Conservation (phyloP, 2,113 vertebrate genomes). For the Nesoenas mayeri region DNA sequence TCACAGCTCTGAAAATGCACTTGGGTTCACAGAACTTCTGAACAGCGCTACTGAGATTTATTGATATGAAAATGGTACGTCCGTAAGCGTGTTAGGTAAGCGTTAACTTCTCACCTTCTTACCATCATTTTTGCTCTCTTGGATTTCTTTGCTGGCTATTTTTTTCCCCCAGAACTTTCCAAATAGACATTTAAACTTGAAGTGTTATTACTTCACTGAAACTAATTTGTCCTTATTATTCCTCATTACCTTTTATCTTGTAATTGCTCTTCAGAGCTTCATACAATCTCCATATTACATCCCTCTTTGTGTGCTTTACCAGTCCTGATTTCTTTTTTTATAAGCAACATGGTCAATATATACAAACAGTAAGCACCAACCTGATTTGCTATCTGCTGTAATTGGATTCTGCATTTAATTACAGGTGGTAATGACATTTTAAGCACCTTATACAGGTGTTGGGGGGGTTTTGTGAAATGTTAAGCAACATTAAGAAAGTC, state of each 20-base stretch:
- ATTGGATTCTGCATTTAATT: slow-evolving; percentile 78
- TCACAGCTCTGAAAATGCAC: not conserved
- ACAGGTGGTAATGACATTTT: slow-evolving; percentile 79
- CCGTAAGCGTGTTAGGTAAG: not conserved
- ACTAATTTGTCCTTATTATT: slow-evolving; percentile 71
- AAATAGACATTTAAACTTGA: slow-evolving; percentile 41
- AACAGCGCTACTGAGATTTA: not conserved
- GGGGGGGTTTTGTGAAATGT: slow-evolving; percentile 49
- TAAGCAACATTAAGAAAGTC: slow-evolving; percentile 70
- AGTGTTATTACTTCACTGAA: slow-evolving; percentile 56
- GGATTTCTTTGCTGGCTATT: not conserved
- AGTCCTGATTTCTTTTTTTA: slow-evolving; percentile 28
- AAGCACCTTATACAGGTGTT: slow-evolving; percentile 76
- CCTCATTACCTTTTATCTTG: slow-evolving; percentile 65
- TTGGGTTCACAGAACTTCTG: not conserved
- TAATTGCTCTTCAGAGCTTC: slow-evolving; percentile 66
- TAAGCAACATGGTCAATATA: slow-evolving; percentile 55
- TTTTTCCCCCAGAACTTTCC: slow-evolving; percentile 14
- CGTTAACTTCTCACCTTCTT: not conserved
- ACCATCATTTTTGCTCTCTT: not conserved
- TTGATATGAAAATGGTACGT: not conserved
- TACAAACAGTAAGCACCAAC: slow-evolving; percentile 47
- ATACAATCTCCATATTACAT: slow-evolving; percentile 45
- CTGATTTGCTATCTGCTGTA: slow-evolving; percentile 62
- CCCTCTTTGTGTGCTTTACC: slow-evolving; percentile 34